Evolutionary conservation across 2,113 vertebrate genomes (phyloP), one percentile per base, ranked within the genome.

Genomic region (Eulemur rufifrons): DNA sequence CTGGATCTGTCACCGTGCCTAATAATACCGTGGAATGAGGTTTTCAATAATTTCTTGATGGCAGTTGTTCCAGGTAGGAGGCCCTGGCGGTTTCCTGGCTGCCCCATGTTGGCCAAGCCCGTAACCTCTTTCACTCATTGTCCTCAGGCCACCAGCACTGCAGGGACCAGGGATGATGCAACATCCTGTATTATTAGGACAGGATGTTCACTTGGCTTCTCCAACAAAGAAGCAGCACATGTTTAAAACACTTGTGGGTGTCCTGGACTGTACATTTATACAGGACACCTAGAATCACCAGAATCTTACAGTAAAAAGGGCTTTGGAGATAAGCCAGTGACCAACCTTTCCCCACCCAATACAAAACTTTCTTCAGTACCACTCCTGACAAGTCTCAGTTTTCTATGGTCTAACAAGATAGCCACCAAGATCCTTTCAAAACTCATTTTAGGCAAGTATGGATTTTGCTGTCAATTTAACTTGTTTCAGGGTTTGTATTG

Each of bases 201-300:
- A 86, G 50, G 73, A 93, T 83, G 63, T 92, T 88, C 73, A 80
- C 32, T 89, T 86, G 87, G 18, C 87, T 54, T 83, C 29, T 74
- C 12, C 18, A 94, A 73, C n/a, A 88, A 71, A 68, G 56, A 61
- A 73, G 64, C 81, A 88, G 13, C 61, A 82, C 85, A 52, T 81
- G n/a, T 71, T 82, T 68, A 82, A 82, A 86, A 59, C 42, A 89
- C 56, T 84, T 14, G 42, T 34, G 29, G 15, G 29, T 78, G 84
- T 86, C 93, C 66, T 81, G 29, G 9, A 45, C 27, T 86, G 1
- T 45, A 18, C 20, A 6, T 93, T 81, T 92, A 86, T 27, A 21
- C 45, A 87, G n/a, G 45, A 52, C 37, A 27, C 10, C 10, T 29
- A 63, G 42, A 91, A 61, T 82, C 76, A 45, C 10, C 13, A 54